Base-by-base conservation (phyloP, 1,140 invertebrate genomes). In the Drosophila littoralis region DNA sequence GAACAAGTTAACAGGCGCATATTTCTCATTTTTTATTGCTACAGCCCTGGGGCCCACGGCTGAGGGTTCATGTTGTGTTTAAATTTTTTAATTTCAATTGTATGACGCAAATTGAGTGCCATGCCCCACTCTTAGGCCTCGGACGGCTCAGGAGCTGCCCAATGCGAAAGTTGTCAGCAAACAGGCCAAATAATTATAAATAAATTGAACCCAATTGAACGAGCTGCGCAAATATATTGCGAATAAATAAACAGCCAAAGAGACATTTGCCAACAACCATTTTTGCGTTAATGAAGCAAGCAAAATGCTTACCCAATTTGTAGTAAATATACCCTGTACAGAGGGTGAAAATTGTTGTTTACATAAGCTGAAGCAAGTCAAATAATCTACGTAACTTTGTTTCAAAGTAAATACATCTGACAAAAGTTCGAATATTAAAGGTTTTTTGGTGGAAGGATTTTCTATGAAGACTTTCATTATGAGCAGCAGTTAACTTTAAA, bases 1-100 rank as follows among this genome's bases (percentile, higher is more conserved):
- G 84, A 89, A 89, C 85, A 89, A 89, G 85, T 89, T 89, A 89
- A 89, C 84, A 89, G 85, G 78, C 85, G 85, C 74, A 81, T 84
- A 89, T 90, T 84, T 90, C 71, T 89, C 77, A 85, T 90, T 84
- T 78, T 28, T 84, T 83, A 83, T 84, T 89, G 88, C 68, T 64
- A 36, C 46, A 45, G 69, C 63, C 45, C 66, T 50, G 33, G 60
- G 68, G 67, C 51, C 58, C 38, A 59, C 57, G 65, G 32, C 66
- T 32, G 74, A 55, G 54, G 66, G 66, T 79, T 75, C 65, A 17
- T 74, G 66, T 77, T 67, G 60, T 64, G 67, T 65, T 85, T 78
- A 81, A 81, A 81, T 85, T 85, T 28, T 85, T 84, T 80, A 72
- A 77, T 88, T 89, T 84, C 74, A 80, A 79, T 78, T 88, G 84